These are phyloP conservation scores for Siphamia tubifer DNA, from an alignment of 2,113 vertebrate species.

Conservation along the genomic window DNA sequence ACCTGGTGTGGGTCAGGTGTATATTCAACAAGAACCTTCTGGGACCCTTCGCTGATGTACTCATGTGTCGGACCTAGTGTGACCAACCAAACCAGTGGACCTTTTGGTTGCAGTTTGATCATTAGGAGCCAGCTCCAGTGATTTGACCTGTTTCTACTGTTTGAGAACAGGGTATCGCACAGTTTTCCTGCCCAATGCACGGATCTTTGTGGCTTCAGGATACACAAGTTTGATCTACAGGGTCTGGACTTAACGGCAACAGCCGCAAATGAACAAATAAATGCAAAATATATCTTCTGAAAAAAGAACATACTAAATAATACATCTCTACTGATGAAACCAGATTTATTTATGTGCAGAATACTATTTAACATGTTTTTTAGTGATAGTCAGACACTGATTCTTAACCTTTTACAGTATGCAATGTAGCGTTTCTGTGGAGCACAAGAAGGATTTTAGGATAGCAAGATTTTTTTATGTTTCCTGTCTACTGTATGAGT, in stretches of 20 bases:
- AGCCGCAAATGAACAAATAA: not conserved
- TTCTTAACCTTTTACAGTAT: conserved; percentile 63
- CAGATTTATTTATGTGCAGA: conserved; percentile 74
- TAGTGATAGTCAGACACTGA: conserved; percentile 64
- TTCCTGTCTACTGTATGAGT: conserved; percentile 26
- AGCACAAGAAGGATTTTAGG: conserved; percentile 38
- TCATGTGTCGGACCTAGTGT: conserved; percentile 90
- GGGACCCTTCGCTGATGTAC: conserved; percentile 96
- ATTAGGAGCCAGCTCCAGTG: not conserved
- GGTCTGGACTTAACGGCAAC: not conserved
- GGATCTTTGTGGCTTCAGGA: not conserved
- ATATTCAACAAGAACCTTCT: conserved; percentile 95
- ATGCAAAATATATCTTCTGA: conserved; percentile 4
- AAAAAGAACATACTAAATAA: conserved; percentile 27
- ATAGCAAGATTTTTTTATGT: conserved; percentile 36
- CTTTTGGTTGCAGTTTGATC: not conserved
- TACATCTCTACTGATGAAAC: conserved; percentile 16
- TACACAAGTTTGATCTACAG: not conserved
- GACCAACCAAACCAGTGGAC: not conserved
- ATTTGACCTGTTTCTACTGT: not conserved
- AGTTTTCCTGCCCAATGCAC: not conserved
- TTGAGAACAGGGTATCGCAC: not conserved
- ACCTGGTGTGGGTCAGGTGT: conserved; percentile 97
- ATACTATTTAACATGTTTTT: conserved; percentile 55
- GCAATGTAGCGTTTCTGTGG: conserved; percentile 54